Evolutionary conservation across 2,113 vertebrate genomes (phyloP).

Genomic region (Laticauda colubrina): DNA sequence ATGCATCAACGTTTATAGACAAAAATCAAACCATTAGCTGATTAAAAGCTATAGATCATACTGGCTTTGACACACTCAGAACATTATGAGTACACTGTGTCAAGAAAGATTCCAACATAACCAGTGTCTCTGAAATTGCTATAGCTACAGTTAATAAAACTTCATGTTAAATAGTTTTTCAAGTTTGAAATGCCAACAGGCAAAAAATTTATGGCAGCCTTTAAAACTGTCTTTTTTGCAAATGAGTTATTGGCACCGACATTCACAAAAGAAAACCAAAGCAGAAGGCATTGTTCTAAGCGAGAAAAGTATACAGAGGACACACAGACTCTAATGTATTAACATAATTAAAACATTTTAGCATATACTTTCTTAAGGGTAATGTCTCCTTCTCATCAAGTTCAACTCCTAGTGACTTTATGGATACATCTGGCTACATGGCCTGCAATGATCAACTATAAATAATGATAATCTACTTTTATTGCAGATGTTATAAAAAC

Average conservation of each 20-base stretch:
- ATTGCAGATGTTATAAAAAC: background rate
- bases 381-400: background rate
- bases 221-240: conserved; percentile 59
- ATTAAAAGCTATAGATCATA: conserved; percentile 73
- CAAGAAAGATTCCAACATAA: conserved; percentile 59
- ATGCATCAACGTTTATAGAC: conserved; percentile 30
- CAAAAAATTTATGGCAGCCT: conserved; percentile 50
- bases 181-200: conserved; percentile 36
- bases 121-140: conserved; percentile 63
- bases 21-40: conserved; percentile 67
- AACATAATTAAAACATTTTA: conserved; percentile 1
- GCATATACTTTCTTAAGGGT: background rate
- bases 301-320: background rate
- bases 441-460: background rate
- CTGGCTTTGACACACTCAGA: conserved; percentile 57
- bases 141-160: conserved; percentile 71
- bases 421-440: background rate
- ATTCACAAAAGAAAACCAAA: conserved; percentile 20
- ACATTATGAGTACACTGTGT: conserved; percentile 66
- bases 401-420: background rate
- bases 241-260: conserved; percentile 39
- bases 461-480: background rate
- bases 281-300: background rate
- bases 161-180: conserved; percentile 44
- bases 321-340: background rate